Evolutionary conservation across 2,797 vertebrate genomes (phyloP).

Genomic region (Sebastes taczanowskii): DNA sequence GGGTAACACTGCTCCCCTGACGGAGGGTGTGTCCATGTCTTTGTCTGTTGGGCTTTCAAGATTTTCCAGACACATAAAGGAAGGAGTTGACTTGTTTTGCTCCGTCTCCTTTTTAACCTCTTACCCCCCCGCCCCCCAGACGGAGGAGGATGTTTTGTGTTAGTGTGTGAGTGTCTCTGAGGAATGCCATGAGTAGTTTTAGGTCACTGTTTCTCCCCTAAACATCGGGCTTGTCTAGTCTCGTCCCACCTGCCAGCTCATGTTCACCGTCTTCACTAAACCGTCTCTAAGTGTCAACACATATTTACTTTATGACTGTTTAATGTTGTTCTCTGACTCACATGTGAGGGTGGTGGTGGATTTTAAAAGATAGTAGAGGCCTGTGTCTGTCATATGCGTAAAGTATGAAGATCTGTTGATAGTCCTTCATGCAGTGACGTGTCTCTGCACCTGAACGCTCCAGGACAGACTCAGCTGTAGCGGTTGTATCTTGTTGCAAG

Average conservation of each 20-base stretch:
- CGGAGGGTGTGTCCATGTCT: conserved; percentile 44
- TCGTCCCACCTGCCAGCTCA: conserved; percentile 49
- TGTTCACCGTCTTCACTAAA: conserved; percentile 21
- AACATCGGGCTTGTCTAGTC: conserved; percentile 72
- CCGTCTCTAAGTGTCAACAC: conserved; percentile 12
- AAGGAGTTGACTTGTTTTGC: conserved; percentile 38
- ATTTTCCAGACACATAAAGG: conserved; percentile 42
- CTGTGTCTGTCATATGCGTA: neutral
- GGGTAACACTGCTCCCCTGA: conserved; percentile 44
- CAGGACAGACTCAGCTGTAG: conserved; percentile 26
- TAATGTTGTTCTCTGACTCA: neutral
- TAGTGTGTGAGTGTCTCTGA: conserved; percentile 34
- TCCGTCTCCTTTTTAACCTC: conserved; percentile 32
- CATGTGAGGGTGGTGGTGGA: neutral
- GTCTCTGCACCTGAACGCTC: conserved; percentile 61
- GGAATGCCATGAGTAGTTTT: conserved; percentile 67
- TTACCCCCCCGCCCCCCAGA: conserved; percentile 23
- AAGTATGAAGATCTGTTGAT: conserved; percentile 9
- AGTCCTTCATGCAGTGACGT: conserved; percentile 23
- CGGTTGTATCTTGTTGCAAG: conserved; percentile 32
- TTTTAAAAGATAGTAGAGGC: conserved; percentile 4
- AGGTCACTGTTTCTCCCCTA: conserved; percentile 71
- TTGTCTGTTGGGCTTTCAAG: conserved; percentile 37
- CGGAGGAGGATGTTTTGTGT: conserved; percentile 60
- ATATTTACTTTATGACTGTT: neutral